Base-by-base conservation (phyloP, 2,888 invertebrate genomes). In the Ashinkailepas kermadecensis region DNA sequence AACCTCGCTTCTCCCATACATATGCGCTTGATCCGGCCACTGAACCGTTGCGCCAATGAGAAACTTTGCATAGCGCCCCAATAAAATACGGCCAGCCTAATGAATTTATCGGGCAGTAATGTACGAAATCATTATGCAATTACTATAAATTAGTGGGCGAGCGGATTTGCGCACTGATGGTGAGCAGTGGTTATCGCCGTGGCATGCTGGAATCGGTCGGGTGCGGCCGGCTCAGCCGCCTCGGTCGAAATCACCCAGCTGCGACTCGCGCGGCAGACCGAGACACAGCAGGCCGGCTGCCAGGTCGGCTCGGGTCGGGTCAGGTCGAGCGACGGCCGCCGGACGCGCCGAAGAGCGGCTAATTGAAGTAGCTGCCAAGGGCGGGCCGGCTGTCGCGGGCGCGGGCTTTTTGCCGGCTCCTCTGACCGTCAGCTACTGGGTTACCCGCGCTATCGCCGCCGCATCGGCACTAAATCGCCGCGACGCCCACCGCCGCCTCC, bases 91-190 rank as follows among this genome's bases (percentile, higher is more conserved):
- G 21, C 56, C 21, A 74, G 21, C 74, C 56, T 74, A 74, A 74
- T 74, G 74, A 74, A 74, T 74, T 74, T 74, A 74, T 21, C 10
- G 56, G 2, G 74, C 74, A 15, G 56, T 74, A 74, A 74, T 74
- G 74, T 74, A 74, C 74, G 74, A 74, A 74, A 74, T 74, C 74
- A 74, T 74, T 74, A 15, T 39, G 74, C 74, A 74, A 74, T 74
- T 74, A 74, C 74, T 74, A 74, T 74, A 74, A 74, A 74, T 74
- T 74, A 74, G 74, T 54, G 21, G 21, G 56, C 21, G 74, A 74
- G 54, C 21, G 23, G 18, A 67, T 67, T 67, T 54, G 70, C 70
- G 70, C 70, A 18, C 39, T 8, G 70, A 23, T 58, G 58, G 15
- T 67, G 3, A 25, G 23, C 13, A 21, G 23, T 11, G 67, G 23